Evolutionary conservation across 2,113 vertebrate species (phyloP), one percentile per base, ranked within the genome.

Genomic region (Rattus rattus): DNA sequence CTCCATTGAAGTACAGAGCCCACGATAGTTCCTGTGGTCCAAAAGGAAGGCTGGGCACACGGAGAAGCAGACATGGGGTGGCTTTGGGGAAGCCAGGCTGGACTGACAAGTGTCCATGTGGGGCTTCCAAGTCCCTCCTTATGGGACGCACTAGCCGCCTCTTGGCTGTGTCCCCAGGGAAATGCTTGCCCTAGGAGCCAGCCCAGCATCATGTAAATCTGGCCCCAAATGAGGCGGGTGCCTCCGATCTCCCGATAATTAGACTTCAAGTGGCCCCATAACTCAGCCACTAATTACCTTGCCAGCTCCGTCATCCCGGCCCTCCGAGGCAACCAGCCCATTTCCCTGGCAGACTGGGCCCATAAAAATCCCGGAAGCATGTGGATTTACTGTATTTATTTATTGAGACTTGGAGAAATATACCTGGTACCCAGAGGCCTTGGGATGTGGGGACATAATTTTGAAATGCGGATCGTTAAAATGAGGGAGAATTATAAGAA

Each of bases 341-440:
- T 95, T 96, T 96, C 91, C 86, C 92, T n/a, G 94, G 95, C 96
- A 97, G 92, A 24, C 94, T 73, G 56, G 56, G 95, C 94, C 95
- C 96, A 94, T 97, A 97, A 98, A 97, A 96, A 92, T 92, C 94
- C 92, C 0, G 2, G 43, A 91, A 95, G 94, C 19, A 14, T 95
- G 54, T 85, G 96, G 79, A 97, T 98, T 94, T 95, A 91, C 97
- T 97, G 76, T 95, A 93, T 97, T 97, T 97, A 92, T 97, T 97
- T 97, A 96, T 96, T 97, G 96, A 90, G 56, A 92, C 95, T 92
- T 94, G 92, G 69, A 97, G 96, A 97, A 96, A 96, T 94, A 94
- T 65, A 75, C 96, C 77, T 86, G 54, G 88, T 79, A 85, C 91
- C 97, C 69, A 79, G 92, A 80, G 89, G 81, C 92, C 72, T 83